Evolutionary conservation across 2,113 vertebrate species (phyloP).

Genomic region (Pseudopipra pipra): DNA sequence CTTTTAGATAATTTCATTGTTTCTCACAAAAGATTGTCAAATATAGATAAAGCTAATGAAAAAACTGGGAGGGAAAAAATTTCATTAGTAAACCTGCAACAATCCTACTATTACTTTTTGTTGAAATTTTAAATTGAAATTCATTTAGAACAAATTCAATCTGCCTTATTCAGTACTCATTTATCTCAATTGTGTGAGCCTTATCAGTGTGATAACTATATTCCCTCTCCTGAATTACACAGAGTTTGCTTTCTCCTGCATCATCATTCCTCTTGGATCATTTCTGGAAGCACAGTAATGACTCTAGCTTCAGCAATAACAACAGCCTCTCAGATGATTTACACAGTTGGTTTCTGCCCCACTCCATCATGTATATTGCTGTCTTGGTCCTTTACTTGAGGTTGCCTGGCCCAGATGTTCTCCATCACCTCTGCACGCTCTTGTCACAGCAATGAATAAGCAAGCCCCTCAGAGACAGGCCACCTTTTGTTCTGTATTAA

Average conservation of each 20-base stretch:
- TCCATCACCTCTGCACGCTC: neutral
- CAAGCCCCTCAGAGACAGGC: neutral
- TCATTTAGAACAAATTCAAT: neutral
- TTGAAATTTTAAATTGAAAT: neutral
- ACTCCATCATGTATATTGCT: neutral
- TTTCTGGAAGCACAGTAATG: neutral
- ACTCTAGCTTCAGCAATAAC: neutral
- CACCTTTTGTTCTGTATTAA: neutral
- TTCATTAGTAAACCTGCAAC: neutral
- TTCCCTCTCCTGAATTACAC: neutral
- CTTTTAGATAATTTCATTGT: neutral
- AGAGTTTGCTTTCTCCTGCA: neutral
- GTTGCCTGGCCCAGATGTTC: neutral
- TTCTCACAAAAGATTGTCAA: neutral
- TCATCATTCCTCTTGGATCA: neutral
- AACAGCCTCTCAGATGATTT: neutral
- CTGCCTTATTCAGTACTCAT: neutral
- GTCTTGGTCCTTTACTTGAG: neutral
- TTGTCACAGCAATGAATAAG: neutral
- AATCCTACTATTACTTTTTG: neutral
- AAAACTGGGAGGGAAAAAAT: neutral
- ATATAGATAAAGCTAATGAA: neutral
- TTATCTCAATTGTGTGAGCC: neutral
- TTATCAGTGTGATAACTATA: neutral
- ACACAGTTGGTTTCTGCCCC: neutral